Conservation (phyloP, 2,797 vertebrate species). For the Gobionotothen gibberifrons region DNA sequence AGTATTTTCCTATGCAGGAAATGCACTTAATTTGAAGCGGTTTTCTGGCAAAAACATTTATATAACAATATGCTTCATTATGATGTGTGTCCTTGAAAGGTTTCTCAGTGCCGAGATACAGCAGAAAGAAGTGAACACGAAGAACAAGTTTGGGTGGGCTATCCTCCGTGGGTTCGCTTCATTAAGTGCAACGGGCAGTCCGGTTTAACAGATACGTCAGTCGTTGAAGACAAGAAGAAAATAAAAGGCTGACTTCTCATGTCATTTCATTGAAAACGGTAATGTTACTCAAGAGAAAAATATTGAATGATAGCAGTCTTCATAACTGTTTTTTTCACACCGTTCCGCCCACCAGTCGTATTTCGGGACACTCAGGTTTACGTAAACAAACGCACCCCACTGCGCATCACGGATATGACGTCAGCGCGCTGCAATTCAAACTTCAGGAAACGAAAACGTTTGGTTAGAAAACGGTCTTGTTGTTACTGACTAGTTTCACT, state of each 20-base stretch:
- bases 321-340: fast-evolving
- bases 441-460: constrained; percentile 72
- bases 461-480: constrained; percentile 40
- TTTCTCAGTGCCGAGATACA: not conserved
- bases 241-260: not conserved
- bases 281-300: fast-evolving
- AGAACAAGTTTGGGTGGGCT: constrained; percentile 2
- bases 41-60: not conserved
- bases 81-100: not conserved
- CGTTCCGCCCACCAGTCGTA: not conserved
- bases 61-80: not conserved
- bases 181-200: not conserved
- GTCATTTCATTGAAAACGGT: fast-evolving
- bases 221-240: not conserved
- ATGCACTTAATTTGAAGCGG: not conserved
- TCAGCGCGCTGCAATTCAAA: constrained; percentile 79
- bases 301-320: fast-evolving
- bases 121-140: not conserved
- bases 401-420: constrained; percentile 53
- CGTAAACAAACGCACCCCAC: not conserved
- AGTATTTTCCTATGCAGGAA: not conserved
- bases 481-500: not conserved
- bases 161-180: constrained; percentile 2
- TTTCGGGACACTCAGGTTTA: fast-evolving
- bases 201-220: fast-evolving